Percentiles rank a stretch among this genome's conserved stretches.
Evolutionary conservation across 2,797 vertebrate genomes (phyloP).

Genomic region (Erpetoichthys calabaricus): DNA sequence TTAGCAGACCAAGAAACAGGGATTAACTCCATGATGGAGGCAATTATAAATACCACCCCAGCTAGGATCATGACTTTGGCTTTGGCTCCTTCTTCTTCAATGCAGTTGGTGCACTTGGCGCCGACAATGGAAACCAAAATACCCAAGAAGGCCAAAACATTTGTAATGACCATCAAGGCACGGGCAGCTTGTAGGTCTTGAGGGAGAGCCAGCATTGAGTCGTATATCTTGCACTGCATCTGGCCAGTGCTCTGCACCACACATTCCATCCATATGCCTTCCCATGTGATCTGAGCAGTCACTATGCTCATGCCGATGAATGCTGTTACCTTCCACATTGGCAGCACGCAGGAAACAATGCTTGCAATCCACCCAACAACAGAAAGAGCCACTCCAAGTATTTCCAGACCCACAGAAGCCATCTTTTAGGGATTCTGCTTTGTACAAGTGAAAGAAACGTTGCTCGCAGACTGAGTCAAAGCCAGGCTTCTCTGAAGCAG

Average conservation of each 20-base stretch:
- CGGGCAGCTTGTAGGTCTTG: conserved; percentile 74
- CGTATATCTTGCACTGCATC: conserved; percentile 68
- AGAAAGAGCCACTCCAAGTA: conserved; percentile 68
- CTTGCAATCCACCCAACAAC: conserved; percentile 75
- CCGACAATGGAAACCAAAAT: conserved; percentile 64
- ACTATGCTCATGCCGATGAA: conserved; percentile 73
- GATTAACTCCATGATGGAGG: conserved; percentile 63
- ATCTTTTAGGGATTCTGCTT: conserved; percentile 22
- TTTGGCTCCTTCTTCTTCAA: conserved; percentile 67
- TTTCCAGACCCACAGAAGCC: conserved; percentile 68
- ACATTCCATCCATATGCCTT: conserved; percentile 79
- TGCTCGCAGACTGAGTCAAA: too few relatives aligned
- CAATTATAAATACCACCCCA: conserved; percentile 59
- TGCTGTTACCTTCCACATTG: conserved; percentile 83
- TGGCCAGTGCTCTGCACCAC: conserved; percentile 69
- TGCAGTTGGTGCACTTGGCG: conserved; percentile 80
- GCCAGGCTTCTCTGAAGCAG: too few relatives aligned
- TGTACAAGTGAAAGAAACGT: too few relatives aligned
- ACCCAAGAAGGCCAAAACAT: conserved; percentile 61
- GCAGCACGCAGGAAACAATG: conserved; percentile 65
- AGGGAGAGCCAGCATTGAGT: conserved; percentile 65
- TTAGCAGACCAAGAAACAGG: conserved; percentile 81
- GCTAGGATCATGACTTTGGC: conserved; percentile 70
- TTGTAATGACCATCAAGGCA: conserved; percentile 65
- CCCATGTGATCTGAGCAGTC: conserved; percentile 65